Conservation (phyloP, 2,113 vertebrate species). For the Sylvietta virens region DNA sequence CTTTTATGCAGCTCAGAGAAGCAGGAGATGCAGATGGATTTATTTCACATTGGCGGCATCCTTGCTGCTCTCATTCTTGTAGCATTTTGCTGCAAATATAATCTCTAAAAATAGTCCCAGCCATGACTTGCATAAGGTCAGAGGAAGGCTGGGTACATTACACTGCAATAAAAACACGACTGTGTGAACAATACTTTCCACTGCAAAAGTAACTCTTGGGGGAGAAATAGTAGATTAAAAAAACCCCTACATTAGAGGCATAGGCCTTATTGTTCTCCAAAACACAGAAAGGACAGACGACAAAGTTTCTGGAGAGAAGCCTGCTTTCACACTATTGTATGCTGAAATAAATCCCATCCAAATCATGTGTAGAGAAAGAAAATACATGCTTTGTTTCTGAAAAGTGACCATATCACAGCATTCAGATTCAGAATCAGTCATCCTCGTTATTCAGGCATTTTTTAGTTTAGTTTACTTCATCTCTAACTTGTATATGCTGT, state of each 20-base stretch:
- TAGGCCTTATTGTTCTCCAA: neutral
- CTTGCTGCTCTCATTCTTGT: conserved; percentile 46
- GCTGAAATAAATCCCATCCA: neutral
- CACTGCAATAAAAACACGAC: neutral
- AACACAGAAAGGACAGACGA: neutral
- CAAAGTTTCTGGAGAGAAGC: neutral
- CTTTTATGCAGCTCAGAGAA: neutral
- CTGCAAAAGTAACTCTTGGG: neutral
- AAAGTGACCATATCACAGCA: neutral
- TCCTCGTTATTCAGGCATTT: neutral
- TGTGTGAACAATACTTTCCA: conserved; percentile 44
- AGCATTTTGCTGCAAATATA: conserved; percentile 52
- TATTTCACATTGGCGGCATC: conserved; percentile 9
- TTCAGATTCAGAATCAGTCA: neutral
- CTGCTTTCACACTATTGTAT: neutral
- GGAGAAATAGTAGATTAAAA: neutral
- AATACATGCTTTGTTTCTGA: neutral
- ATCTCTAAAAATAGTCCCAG: conserved; percentile 63
- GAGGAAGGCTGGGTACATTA: conserved; percentile 38
- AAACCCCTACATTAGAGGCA: neutral
- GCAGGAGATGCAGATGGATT: neutral
- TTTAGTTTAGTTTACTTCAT: neutral
- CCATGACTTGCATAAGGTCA: conserved; percentile 60
- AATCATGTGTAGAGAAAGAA: neutral
- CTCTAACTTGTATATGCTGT: neutral